Conservation (phyloP, 2,797 vertebrate species). For the Odontamblyopus rebecca region DNA sequence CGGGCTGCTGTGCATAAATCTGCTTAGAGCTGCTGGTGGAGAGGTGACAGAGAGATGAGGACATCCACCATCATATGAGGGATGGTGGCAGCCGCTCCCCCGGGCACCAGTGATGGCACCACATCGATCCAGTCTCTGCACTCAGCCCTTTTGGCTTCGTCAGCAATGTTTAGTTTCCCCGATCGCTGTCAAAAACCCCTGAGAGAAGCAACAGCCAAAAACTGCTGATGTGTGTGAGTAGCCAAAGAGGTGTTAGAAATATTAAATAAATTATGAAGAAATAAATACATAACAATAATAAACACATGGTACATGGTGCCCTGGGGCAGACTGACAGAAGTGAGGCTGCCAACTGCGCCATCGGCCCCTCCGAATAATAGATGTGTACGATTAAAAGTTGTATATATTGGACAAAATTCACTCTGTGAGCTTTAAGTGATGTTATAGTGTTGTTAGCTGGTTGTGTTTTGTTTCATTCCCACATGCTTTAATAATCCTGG, state of each 20-base stretch:
- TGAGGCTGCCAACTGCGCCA: too few relatives aligned
- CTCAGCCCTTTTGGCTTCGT: constrained; percentile 67
- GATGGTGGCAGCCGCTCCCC: constrained; percentile 67
- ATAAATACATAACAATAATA: too few relatives aligned
- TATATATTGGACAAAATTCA: too few relatives aligned
- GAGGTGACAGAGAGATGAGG: constrained; percentile 72
- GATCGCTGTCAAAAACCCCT: constrained; percentile 60
- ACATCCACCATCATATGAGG: constrained; percentile 70
- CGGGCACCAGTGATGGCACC: constrained; percentile 61
- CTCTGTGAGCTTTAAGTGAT: too few relatives aligned
- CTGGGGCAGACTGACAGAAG: too few relatives aligned
- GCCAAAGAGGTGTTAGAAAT: constrained; percentile 38
- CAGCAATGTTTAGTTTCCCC: constrained; percentile 68
- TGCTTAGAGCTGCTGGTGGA: constrained; percentile 35
- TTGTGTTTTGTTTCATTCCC: too few relatives aligned
- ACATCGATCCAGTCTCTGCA: constrained; percentile 73
- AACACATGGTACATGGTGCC: too few relatives aligned
- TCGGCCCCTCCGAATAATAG: too few relatives aligned
- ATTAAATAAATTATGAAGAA: neutral
- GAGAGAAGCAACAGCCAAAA: constrained; percentile 40
- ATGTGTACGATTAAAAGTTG: too few relatives aligned
- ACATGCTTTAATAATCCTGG: too few relatives aligned
- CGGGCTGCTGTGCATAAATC: constrained; percentile 56
- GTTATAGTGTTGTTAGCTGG: too few relatives aligned
- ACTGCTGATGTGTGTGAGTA: constrained; percentile 41